Evolutionary conservation across 92 coral and sea anemone genomes (phyloP), one percentile per base, ranked within the genome.

Genomic region (Muricea muricata): DNA sequence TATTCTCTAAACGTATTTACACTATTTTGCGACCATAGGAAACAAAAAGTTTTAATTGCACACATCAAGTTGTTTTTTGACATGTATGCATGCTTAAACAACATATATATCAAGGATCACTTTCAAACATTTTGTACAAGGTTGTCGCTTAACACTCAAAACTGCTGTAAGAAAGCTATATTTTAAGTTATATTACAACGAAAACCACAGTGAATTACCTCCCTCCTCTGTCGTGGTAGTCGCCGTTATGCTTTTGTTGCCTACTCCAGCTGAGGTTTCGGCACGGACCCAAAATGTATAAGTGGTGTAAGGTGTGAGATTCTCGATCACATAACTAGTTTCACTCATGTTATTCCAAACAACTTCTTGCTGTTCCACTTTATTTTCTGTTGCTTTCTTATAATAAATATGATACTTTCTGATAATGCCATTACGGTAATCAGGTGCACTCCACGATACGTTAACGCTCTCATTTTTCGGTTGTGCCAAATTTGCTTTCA

Each of bases 231-330:
- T 60, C 68, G 28, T 60, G 68, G 23, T 60, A 24, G 9, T 23
- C 28, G 9, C 21, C 28, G 68, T 11, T 18, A 60, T 15, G 28
- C 68, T 60, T 60, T 60, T 60, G 28, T 60, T 28, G 30, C 68
- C 68, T 13, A 6, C 5, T 13, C 68, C 68, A 34, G 34, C 68
- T 7, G 33, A 60, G 21, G 68, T 60, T 28, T 11, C 32, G 28
- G 68, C 68, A 34, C 28, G 28, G 12, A 60, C 68, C 68, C 68
- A 60, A 34, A 60, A 60, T 24, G 68, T 11, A 18, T 60, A 60
- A 21, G 23, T 60, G 28, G 68, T 60, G 68, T 60, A 60, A 60
- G 68, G 68, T 29, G 68, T 60, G 28, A 60, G 68, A 24, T 4
- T 14, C 14, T 60, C 68, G 10, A 60, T 18, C 68, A 24, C 0